phyloP scores from a whole-genome alignment of 2,888 invertebrate species.

The Caenorhabditis doughertyi region DNA sequence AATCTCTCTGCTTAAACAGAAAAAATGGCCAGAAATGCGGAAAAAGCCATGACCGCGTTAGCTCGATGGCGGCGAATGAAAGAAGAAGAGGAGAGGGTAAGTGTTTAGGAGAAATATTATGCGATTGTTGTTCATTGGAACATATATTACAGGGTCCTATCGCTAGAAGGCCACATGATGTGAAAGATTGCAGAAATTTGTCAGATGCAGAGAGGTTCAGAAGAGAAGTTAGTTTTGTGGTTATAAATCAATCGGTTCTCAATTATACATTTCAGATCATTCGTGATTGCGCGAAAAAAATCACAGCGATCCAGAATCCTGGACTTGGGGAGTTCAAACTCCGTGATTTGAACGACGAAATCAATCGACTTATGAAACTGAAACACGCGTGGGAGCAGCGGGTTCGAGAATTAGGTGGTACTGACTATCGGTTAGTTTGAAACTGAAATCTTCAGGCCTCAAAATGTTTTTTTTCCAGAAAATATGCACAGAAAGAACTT shows the following conservation, averaged over 20 bases:
- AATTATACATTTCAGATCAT: slow-evolving; percentile 88
- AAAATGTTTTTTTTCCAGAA: slow-evolving; percentile 70
- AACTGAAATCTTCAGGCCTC: neutral
- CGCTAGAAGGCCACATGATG: slow-evolving; percentile 84
- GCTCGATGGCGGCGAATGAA: slow-evolving; percentile 99
- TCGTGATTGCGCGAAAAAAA: slow-evolving; percentile 97
- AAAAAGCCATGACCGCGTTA: slow-evolving; percentile 98
- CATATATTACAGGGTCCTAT: slow-evolving; percentile 76
- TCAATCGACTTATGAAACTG: slow-evolving; percentile 96
- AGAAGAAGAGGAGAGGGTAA: slow-evolving; percentile 87
- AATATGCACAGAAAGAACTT: slow-evolving; percentile 85
- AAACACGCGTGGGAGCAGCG: slow-evolving; percentile 92
- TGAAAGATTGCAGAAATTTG: slow-evolving; percentile 94
- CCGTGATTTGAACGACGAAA: slow-evolving; percentile 98
- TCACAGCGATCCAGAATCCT: slow-evolving; percentile 94
- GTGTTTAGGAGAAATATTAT: neutral
- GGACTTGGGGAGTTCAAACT: slow-evolving; percentile 99
- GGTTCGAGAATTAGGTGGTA: slow-evolving; percentile 95
- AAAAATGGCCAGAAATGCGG: slow-evolving; percentile 92
- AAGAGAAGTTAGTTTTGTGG: slow-evolving; percentile 88
- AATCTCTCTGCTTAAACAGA: neutral
- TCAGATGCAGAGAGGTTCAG: slow-evolving; percentile 90
- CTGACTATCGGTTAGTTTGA: slow-evolving; percentile 86
- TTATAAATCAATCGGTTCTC: neutral
- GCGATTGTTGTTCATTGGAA: neutral